Percentiles rank a stretch among this genome's conserved stretches.
Conservation (phyloP, 2,113 vertebrate genomes). For the human region GRCh38 chr5:114596001-114596500, state of each 20-base stretch:
- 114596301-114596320: neutral
- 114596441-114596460: neutral
- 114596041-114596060: neutral
- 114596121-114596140: neutral
- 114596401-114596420: neutral
- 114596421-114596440: neutral
- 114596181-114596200: neutral
- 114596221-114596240: neutral
- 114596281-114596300: neutral
- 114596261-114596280: neutral
- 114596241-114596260: neutral
- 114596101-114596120: neutral
- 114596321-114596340: neutral
- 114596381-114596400: neutral
- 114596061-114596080: neutral
- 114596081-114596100: neutral
- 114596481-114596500: neutral
- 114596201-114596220: neutral
- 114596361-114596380: neutral
- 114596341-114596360: neutral
- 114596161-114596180: neutral
- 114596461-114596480: neutral
- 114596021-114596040: constrained; percentile 28
- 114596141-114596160: neutral
- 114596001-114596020: neutral